These are phyloP conservation scores for Leptocoma aspasia DNA, from an alignment of 2,113 vertebrate species.

Conservation along the genomic window DNA sequence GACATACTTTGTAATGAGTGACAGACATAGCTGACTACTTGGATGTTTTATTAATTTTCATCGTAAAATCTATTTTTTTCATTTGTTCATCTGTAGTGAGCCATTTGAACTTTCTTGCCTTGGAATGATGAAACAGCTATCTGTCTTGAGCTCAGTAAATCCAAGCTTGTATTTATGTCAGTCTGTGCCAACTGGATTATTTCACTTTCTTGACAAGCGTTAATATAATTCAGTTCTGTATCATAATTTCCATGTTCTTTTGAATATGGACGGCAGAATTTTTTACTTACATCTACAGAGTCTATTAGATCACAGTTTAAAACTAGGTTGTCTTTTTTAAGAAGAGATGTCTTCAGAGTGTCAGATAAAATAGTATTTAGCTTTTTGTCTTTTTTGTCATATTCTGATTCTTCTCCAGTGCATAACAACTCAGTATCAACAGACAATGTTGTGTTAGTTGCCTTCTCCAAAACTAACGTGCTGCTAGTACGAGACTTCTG, in stretches of 20 bases:
- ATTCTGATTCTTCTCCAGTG: slow-evolving; percentile 15
- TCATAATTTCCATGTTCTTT: slow-evolving; percentile 1
- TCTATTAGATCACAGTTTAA: neutral
- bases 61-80: slow-evolving; percentile 77
- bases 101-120: neutral
- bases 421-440: neutral
- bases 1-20: neutral
- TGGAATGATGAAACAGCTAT: neutral
- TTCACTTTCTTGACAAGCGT: neutral
- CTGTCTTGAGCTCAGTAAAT: neutral
- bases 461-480: neutral
- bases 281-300: slow-evolving; percentile 17
- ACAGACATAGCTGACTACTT: neutral
- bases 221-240: slow-evolving; percentile 6
- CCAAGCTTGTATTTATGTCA: neutral
- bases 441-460: neutral
- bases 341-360: slow-evolving; percentile 36
- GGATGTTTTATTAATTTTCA: slow-evolving; percentile 31
- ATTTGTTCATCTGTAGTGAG: slow-evolving; percentile 58
- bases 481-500: neutral
- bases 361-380: slow-evolving; percentile 46
- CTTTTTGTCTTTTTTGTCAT: neutral
- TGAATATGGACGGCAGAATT: slow-evolving; percentile 6
- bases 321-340: slow-evolving; percentile 20
- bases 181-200: neutral